These are phyloP conservation scores for Myiothlypis chrysogaster DNA, from an alignment of 2,797 vertebrate species.

Conservation along the genomic window DNA sequence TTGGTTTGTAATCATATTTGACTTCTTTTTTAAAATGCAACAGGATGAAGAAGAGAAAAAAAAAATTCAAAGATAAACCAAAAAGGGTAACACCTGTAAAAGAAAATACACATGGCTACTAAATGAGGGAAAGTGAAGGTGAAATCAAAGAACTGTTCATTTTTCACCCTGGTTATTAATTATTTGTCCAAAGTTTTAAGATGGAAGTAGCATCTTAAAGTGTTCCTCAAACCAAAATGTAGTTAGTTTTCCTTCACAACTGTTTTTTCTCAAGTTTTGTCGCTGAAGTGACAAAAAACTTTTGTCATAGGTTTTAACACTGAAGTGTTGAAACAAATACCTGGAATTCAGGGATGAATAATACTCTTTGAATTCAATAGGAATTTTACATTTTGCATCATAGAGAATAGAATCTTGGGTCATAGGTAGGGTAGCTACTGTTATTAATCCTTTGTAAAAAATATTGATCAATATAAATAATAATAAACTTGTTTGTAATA, in stretches of 20 bases:
- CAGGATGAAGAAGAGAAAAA: not conserved
- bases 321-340: not conserved
- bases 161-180: not conserved
- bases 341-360: not conserved
- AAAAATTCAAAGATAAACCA: not conserved
- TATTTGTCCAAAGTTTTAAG: not conserved
- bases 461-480: not conserved
- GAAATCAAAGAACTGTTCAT: not conserved
- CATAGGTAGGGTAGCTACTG: not conserved
- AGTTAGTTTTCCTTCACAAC: not conserved
- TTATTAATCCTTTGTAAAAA: not conserved
- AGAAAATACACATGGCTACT: not conserved
- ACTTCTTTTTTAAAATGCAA: not conserved
- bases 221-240: not conserved
- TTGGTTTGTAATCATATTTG: not conserved
- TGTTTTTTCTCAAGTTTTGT: not conserved
- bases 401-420: not conserved
- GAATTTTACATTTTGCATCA: not conserved
- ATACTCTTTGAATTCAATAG: not conserved
- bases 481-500: not conserved
- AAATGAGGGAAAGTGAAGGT: not conserved
- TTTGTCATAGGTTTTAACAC: not conserved
- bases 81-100: not conserved
- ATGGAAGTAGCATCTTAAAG: not conserved
- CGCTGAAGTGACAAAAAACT: not conserved